A percentile compares a stretch with the other conserved stretches of the same genome.
These are phyloP conservation scores for Epistrophe eligans DNA, from an alignment of 2,888 invertebrate genomes.

Conservation along the genomic window DNA sequence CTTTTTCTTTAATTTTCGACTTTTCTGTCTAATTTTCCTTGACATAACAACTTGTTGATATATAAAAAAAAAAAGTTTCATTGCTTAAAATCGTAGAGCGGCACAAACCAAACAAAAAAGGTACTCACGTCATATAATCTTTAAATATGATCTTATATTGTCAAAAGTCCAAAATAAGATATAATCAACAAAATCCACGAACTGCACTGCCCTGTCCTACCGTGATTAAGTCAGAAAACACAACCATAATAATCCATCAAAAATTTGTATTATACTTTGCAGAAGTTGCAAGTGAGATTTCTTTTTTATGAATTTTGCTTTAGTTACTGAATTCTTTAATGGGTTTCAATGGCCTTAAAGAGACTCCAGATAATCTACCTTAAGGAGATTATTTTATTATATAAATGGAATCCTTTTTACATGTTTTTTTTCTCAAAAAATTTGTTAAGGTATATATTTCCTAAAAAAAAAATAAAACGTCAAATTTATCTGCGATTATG, in stretches of 20 bases:
- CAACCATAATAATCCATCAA: conserved; percentile 19
- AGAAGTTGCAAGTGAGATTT: not conserved
- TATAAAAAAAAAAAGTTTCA: not conserved
- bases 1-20: too few relatives aligned
- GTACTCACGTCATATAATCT: not conserved
- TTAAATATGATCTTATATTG: not conserved
- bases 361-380: conserved; percentile 1
- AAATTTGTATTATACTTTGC: not conserved
- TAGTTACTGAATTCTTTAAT: not conserved
- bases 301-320: conserved; percentile 1
- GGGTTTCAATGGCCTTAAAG: not conserved
- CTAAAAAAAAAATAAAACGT: not conserved
- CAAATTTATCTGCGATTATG: conserved; percentile 6
- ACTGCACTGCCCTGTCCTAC: not conserved
- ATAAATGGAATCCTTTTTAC: not conserved
- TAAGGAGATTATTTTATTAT: not conserved
- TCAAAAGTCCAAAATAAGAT: not conserved
- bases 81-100: not conserved
- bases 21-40: too few relatives aligned
- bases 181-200: not conserved
- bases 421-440: not conserved
- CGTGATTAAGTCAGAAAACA: not conserved
- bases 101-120: not conserved
- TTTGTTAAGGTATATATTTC: not conserved
- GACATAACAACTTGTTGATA: too few relatives aligned